These are phyloP conservation scores for Aleiodes alternator DNA, from an alignment of 2,888 invertebrate species.

Conservation along the genomic window DNA sequence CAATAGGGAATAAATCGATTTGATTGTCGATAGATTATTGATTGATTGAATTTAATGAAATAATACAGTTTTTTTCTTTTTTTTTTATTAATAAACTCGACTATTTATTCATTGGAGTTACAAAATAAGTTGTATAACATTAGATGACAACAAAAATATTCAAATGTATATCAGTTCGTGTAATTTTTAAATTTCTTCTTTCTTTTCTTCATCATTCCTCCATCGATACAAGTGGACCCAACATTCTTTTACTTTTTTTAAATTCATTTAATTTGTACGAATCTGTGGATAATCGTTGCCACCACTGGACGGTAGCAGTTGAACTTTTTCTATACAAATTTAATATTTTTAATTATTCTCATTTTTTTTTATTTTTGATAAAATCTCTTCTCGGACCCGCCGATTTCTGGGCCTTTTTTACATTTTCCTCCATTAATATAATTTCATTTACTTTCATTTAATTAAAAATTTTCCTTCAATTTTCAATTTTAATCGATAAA, in stretches of 20 bases:
- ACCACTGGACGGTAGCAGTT: slow-evolving; percentile 45
- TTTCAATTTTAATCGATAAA: background rate
- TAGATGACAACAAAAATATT: slow-evolving; percentile 69
- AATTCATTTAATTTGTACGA: slow-evolving; percentile 37
- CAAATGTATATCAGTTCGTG: slow-evolving; percentile 50
- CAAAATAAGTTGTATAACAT: slow-evolving; percentile 69
- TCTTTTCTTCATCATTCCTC: slow-evolving; percentile 20
- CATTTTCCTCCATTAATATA: background rate
- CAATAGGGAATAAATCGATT: too few relatives aligned
- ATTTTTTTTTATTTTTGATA: slow-evolving; percentile 5
- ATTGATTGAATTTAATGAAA: too few relatives aligned
- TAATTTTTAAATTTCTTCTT: slow-evolving; percentile 11
- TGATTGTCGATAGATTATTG: too few relatives aligned
- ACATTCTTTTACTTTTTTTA: slow-evolving; percentile 5
- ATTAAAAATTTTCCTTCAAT: slow-evolving; percentile 35
- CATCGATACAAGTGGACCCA: slow-evolving; percentile 41
- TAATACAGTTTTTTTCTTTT: background rate
- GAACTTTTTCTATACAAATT: slow-evolving; percentile 5
- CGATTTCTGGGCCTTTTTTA: slow-evolving; percentile 34
- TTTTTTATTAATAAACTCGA: slow-evolving; percentile 62
- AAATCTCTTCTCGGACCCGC: slow-evolving; percentile 38
- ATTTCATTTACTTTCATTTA: slow-evolving; percentile 39
- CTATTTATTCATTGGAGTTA: slow-evolving; percentile 66
- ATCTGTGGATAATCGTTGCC: slow-evolving; percentile 42
- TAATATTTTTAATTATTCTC: slow-evolving; percentile 16